Percentiles rank a stretch among this genome's conserved stretches.
Conservation (phyloP, 2,797 vertebrate species). For the Gymnodraco acuticeps region DNA sequence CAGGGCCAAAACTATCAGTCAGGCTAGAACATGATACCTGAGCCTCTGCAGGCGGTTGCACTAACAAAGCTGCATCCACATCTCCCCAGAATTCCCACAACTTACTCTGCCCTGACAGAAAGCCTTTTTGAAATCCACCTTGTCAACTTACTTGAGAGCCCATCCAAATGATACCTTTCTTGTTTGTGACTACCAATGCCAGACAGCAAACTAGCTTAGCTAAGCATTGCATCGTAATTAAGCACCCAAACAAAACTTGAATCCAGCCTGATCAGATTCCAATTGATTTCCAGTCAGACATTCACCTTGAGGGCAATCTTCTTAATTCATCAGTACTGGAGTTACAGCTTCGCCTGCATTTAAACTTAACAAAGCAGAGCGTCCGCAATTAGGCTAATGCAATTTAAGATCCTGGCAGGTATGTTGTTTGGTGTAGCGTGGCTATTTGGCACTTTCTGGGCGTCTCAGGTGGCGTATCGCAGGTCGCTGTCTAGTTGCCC, state of each 20-base stretch:
- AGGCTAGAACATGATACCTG: constrained; percentile 64
- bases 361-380: constrained; percentile 22
- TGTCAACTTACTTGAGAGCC: constrained; percentile 34
- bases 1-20: constrained; percentile 74
- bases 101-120: constrained; percentile 41
- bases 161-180: background rate
- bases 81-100: constrained; percentile 49
- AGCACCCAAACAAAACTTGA: constrained; percentile 73
- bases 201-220: background rate
- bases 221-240: constrained; percentile 46
- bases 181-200: constrained; percentile 2
- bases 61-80: constrained; percentile 59
- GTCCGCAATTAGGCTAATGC: constrained; percentile 23
- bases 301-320: constrained; percentile 64
- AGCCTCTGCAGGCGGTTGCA: constrained; percentile 53
- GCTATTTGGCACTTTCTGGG: constrained; percentile 53
- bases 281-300: constrained; percentile 69
- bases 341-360: constrained; percentile 40
- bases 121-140: constrained; percentile 42
- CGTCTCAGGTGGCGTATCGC: constrained; percentile 69
- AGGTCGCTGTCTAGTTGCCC: constrained; percentile 65
- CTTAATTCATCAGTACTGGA: constrained; percentile 40
- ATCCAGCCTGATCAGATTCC: constrained; percentile 67
- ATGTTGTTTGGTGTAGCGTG: constrained; percentile 52
- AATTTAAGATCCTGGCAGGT: constrained; percentile 44